phyloP scores from a whole-genome alignment of 2,797 vertebrate genomes.

The Lophius americanus region DNA sequence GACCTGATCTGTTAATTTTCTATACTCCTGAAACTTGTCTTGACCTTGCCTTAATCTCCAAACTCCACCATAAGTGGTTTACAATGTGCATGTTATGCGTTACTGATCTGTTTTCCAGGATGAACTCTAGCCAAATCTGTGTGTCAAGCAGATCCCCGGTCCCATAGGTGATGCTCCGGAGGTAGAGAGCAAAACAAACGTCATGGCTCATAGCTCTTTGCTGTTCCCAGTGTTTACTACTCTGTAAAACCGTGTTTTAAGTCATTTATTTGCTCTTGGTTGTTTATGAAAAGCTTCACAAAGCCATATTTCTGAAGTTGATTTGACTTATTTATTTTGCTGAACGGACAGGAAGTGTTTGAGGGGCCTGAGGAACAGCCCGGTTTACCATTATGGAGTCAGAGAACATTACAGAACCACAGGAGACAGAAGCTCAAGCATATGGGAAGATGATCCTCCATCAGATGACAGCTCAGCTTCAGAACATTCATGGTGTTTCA shows the following conservation, averaged over 20 bases:
- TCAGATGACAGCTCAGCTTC: too few species aligned
- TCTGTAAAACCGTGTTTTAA: neutral
- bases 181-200: constrained; percentile 38
- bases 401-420: constrained; percentile 14
- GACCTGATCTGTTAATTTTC: constrained; percentile 11
- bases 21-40: constrained; percentile 4
- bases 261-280: neutral
- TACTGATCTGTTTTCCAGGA: constrained; percentile 69
- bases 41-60: constrained; percentile 46
- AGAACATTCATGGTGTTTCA: too few species aligned
- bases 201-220: neutral
- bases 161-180: constrained; percentile 33
- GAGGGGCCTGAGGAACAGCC: constrained; percentile 43
- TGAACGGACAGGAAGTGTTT: constrained; percentile 54
- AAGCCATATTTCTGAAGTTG: constrained; percentile 18
- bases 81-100: constrained; percentile 46
- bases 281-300: neutral
- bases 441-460: constrained; percentile 54
- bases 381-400: constrained; percentile 62
- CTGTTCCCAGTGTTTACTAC: neutral
- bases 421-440: constrained; percentile 29
- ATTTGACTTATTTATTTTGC: constrained; percentile 44
- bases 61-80: constrained; percentile 38
- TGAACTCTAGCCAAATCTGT: constrained; percentile 24
- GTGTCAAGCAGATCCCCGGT: constrained; percentile 18